Evolutionary conservation across 2,888 invertebrate genomes (phyloP).

Genomic region (Himalopsyche anomala): DNA sequence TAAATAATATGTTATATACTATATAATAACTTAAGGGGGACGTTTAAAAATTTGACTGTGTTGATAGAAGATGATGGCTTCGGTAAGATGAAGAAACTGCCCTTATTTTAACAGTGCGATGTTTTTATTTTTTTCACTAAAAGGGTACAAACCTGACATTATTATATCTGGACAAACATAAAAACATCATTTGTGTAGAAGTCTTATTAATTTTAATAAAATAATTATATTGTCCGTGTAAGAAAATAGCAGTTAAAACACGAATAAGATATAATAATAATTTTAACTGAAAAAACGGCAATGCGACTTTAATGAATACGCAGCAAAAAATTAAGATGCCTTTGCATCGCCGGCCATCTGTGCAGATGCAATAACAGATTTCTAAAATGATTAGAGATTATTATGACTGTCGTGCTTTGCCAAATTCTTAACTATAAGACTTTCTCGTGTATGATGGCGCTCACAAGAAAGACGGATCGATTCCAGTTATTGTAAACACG

Average conservation of each 20-base stretch:
- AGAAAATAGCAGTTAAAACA: background rate
- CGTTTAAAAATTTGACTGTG: no score
- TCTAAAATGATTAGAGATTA: slow-evolving; percentile 16
- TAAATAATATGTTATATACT: no score
- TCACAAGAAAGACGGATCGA: background rate
- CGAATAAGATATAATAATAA: background rate
- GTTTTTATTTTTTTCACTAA: no score
- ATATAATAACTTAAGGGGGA: no score
- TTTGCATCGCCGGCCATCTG: slow-evolving; percentile 6
- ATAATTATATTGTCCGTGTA: no score
- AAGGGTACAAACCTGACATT: no score
- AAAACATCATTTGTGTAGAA: no score
- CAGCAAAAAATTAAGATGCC: background rate
- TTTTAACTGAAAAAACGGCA: background rate
- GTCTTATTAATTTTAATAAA: no score
- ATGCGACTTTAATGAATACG: slow-evolving; percentile 19
- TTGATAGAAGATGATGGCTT: no score
- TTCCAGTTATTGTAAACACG: background rate
- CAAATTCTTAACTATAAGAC: background rate
- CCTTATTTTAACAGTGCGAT: no score
- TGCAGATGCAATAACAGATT: background rate
- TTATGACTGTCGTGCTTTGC: slow-evolving; percentile 3
- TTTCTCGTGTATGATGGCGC: background rate
- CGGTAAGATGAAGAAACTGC: no score
- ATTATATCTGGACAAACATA: no score